Base-by-base conservation (phyloP, 2,113 vertebrate genomes). In the Choloepus hoffmanni region DNA sequence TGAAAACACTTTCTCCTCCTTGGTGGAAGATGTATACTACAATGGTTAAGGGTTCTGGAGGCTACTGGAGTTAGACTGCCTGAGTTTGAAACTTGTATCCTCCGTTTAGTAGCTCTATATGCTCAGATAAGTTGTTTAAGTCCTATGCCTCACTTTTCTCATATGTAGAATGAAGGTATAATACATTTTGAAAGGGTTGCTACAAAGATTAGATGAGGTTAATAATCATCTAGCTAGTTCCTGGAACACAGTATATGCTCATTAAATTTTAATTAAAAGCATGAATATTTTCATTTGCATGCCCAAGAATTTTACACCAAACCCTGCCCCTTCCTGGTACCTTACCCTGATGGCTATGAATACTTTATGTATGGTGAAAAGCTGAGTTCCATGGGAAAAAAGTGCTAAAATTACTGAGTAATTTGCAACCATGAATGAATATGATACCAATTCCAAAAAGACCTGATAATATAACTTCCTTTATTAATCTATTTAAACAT, bases 221-320 rank as follows among this genome's bases (percentile, higher is more conserved):
- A 92, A 36, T 82, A 76, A 86, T 63, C 30, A 84, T 21, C 67
- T 83, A 15, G n/a, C 65, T 81, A 73, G 43, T 28, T 70, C 26
- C 16, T 74, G 43, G 26, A 16, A 74, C 0, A 53, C 30, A 53
- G 13, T 78, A 79, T 55, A 3, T 48, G 28, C 48, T 74, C 40
- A 73, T 12, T 83, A 94, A 85, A n/a, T 81, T 93, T 76, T 78
- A 33, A 73, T 12, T 83, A 94, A 85, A n/a, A 76, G 91, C 70
- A 15, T 48, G 12, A 74, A 36, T 48, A n/a, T 93, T 93, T 84
- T 63, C 36, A 62, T 70, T 81, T 36, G 62, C 3, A 73, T 40
- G n/a, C 68, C 11, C 2, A 67, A 78, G 24, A 60, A 13, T 74
- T 90, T 68, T 77, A 63, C 78, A 28, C 2, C 36, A 97, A 91